Conservation (phyloP, 2,888 invertebrate genomes). For the Auanema freiburgensis region DNA sequence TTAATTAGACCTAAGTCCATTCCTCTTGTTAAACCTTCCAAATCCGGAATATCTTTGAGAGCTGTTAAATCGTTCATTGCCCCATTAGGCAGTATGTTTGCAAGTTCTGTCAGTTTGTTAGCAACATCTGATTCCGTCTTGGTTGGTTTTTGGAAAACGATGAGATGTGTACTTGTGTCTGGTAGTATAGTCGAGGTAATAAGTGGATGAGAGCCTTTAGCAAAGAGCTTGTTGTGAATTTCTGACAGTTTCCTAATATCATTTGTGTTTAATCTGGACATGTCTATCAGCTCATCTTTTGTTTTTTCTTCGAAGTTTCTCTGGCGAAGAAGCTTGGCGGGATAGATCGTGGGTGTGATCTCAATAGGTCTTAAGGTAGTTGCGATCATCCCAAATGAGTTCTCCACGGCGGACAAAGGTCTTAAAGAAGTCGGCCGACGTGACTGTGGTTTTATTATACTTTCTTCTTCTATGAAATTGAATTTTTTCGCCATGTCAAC, state of each 20-base stretch:
- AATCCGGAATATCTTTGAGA: slow-evolving; percentile 52
- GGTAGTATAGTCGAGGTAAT: slow-evolving; percentile 19
- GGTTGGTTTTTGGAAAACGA: slow-evolving; percentile 34
- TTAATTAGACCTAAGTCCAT: slow-evolving; percentile 55
- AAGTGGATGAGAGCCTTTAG: background rate
- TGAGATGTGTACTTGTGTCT: slow-evolving; percentile 18
- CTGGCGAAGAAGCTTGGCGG: slow-evolving; percentile 22
- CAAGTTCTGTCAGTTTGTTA: slow-evolving; percentile 36
- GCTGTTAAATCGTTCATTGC: slow-evolving; percentile 52
- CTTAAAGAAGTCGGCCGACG: background rate
- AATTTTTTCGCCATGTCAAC: slow-evolving; percentile 35
- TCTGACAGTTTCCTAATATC: background rate
- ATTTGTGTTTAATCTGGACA: background rate
- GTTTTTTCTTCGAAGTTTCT: slow-evolving; percentile 6
- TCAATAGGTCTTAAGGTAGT: slow-evolving; percentile 7
- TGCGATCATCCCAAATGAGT: slow-evolving; percentile 27
- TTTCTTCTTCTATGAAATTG: slow-evolving; percentile 23
- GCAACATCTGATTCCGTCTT: slow-evolving; percentile 33
- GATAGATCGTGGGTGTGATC: slow-evolving; percentile 33
- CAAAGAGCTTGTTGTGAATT: slow-evolving; percentile 45
- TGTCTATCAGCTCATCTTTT: background rate
- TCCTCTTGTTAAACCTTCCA: slow-evolving; percentile 56
- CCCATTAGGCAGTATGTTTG: slow-evolving; percentile 43
- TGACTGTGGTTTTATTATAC: too few species aligned
- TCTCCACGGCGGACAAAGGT: slow-evolving; percentile 14